A percentile compares a stretch with the other conserved stretches of the same genome.
phyloP scores from a whole-genome alignment of 2,113 vertebrate genomes.

The Oriolus oriolus region DNA sequence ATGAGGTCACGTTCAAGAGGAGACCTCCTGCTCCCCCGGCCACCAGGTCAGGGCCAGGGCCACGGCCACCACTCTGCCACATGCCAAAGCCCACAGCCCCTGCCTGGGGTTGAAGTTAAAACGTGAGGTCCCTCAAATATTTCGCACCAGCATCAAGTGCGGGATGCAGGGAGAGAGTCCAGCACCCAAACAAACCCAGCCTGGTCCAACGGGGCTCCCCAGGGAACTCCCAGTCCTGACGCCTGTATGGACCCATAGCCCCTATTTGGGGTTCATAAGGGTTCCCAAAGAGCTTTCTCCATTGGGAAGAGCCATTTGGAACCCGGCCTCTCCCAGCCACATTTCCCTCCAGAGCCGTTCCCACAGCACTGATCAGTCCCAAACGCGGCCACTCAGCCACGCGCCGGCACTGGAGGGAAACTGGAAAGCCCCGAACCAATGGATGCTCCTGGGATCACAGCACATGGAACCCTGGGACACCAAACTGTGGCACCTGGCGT shows the following conservation, averaged over 20 bases:
- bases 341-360: neutral
- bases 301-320: neutral
- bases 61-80: neutral
- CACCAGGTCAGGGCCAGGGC: slow-evolving; percentile 20
- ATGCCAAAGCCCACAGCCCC: fast-evolving
- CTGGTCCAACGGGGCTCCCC: fast-evolving
- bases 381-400: fast-evolving
- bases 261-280: neutral
- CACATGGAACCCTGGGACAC: neutral
- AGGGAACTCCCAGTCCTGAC: fast-evolving
- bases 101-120: neutral
- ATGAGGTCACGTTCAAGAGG: slow-evolving; percentile 45
- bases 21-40: neutral
- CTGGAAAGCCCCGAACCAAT: neutral
- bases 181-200: neutral
- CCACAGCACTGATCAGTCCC: fast-evolving
- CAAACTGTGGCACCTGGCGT: neutral
- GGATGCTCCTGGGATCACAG: neutral
- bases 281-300: neutral
- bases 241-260: neutral
- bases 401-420: neutral
- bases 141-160: fast-evolving
- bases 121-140: fast-evolving
- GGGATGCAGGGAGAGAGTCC: neutral
- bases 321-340: neutral